These are phyloP conservation scores for Pseudomugil tenellus DNA, from an alignment of 2,797 vertebrate genomes.

Conservation along the genomic window DNA sequence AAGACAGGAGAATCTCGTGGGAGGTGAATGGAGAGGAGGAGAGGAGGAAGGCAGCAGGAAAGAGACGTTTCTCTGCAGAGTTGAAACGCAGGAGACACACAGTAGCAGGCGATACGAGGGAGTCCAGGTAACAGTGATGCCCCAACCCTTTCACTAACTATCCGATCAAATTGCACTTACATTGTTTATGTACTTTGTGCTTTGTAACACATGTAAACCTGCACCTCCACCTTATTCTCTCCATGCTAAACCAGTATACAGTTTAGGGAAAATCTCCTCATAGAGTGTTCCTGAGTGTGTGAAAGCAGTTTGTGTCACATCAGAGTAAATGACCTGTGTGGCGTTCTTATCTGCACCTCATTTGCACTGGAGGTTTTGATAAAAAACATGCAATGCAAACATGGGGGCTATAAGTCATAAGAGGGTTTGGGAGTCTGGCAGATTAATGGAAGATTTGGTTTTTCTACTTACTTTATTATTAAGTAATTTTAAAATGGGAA, in stretches of 20 bases:
- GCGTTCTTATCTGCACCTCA: neutral
- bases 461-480: no score
- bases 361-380: neutral
- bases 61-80: constrained; percentile 77
- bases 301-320: no score
- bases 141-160: neutral
- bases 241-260: no score
- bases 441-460: no score
- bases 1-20: constrained; percentile 81
- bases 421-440: no score
- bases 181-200: neutral
- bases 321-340: neutral
- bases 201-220: no score
- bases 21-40: constrained; percentile 77
- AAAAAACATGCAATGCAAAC: neutral
- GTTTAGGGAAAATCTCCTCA: neutral
- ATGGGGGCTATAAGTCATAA: neutral
- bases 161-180: neutral
- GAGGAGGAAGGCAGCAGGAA: constrained; percentile 67
- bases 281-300: neutral
- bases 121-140: constrained; percentile 69
- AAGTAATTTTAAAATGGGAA: no score
- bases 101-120: constrained; percentile 79
- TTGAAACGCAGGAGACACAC: constrained; percentile 83
- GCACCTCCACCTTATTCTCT: no score